Conservation (phyloP, 2,797 vertebrate species). For the Babyrousa celebensis region DNA sequence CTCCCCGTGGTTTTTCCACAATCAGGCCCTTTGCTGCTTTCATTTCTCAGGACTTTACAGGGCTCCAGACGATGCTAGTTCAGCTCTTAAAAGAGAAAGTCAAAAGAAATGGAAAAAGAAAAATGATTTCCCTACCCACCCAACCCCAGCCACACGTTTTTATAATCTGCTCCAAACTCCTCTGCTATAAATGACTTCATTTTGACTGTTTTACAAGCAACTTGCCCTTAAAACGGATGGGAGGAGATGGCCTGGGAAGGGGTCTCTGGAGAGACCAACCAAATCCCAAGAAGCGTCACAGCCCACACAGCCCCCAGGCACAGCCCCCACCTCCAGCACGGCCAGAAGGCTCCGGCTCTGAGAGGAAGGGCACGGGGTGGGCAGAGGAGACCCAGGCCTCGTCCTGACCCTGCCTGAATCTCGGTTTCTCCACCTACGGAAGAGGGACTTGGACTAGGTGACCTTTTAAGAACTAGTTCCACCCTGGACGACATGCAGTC, state of each 20-base stretch:
- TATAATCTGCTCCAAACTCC: slow-evolving; percentile 62
- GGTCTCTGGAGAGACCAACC: not conserved
- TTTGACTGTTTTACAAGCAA: slow-evolving; percentile 78
- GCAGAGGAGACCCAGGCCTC: not conserved
- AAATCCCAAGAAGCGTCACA: not conserved
- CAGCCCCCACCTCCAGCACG: accelerated
- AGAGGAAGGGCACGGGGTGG: accelerated
- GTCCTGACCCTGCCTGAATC: not conserved
- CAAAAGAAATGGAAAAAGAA: slow-evolving; percentile 65
- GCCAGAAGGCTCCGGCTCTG: not conserved
- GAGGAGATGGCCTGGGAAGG: slow-evolving; percentile 3
- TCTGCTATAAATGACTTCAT: slow-evolving; percentile 74
- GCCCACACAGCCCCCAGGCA: not conserved
- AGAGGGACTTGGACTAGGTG: not conserved
- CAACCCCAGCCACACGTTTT: slow-evolving; percentile 45
- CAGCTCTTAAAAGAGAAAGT: slow-evolving; percentile 66
- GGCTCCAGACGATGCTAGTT: slow-evolving; percentile 12
- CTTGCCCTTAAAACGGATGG: slow-evolving; percentile 63
- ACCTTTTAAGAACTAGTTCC: not conserved
- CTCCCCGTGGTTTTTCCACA: not conserved
- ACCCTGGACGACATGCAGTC: not conserved
- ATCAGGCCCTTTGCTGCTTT: not conserved
- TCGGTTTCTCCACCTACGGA: slow-evolving; percentile 23
- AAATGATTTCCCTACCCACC: not conserved
- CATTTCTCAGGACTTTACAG: not conserved